A percentile compares a stretch with the other conserved stretches of the same genome.
Evolutionary conservation across 2,888 invertebrate species (phyloP).

Genomic region (Drosophila nr. medialis): DNA sequence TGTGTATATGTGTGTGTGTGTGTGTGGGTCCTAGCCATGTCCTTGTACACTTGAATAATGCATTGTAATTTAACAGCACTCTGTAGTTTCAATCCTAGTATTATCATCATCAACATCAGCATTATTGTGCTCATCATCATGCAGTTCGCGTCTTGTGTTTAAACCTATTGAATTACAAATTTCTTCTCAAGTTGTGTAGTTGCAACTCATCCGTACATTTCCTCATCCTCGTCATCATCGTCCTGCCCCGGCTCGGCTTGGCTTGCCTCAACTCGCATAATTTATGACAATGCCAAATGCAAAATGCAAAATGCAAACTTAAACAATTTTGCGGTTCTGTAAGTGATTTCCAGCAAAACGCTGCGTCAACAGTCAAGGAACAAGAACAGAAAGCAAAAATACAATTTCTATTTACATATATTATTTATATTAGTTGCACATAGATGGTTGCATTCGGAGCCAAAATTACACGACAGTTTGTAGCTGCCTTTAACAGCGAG

Average conservation of each 20-base stretch:
- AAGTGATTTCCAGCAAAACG: slow-evolving; percentile 30
- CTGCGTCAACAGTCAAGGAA: slow-evolving; percentile 13
- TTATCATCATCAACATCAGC: slow-evolving; percentile 16
- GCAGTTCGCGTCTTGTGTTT: slow-evolving; percentile 23
- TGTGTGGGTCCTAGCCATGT: slow-evolving; percentile 8
- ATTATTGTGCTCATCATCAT: slow-evolving; percentile 24
- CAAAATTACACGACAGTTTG: neutral
- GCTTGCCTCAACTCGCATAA: slow-evolving; percentile 13
- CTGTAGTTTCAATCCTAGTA: slow-evolving; percentile 15
- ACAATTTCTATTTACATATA: slow-evolving; percentile 10
- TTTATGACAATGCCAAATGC: slow-evolving; percentile 47
- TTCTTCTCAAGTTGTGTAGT: slow-evolving; percentile 44
- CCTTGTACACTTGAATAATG: slow-evolving; percentile 49
- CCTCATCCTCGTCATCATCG: neutral
- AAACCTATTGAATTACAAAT: slow-evolving; percentile 53
- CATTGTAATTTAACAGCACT: slow-evolving; percentile 42
- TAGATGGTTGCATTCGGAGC: neutral
- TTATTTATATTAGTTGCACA: slow-evolving; percentile 13
- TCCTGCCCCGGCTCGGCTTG: neutral
- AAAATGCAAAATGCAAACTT: slow-evolving; percentile 45
- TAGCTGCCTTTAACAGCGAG: neutral
- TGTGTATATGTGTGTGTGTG: slow-evolving; percentile 2
- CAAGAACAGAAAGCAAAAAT: slow-evolving; percentile 10
- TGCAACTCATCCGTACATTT: slow-evolving; percentile 21
- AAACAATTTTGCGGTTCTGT: slow-evolving; percentile 34